Percentiles rank a stretch among this genome's conserved stretches.
phyloP scores from a whole-genome alignment of 2,113 vertebrate species.

The Balaenoptera acutorostrata region DNA sequence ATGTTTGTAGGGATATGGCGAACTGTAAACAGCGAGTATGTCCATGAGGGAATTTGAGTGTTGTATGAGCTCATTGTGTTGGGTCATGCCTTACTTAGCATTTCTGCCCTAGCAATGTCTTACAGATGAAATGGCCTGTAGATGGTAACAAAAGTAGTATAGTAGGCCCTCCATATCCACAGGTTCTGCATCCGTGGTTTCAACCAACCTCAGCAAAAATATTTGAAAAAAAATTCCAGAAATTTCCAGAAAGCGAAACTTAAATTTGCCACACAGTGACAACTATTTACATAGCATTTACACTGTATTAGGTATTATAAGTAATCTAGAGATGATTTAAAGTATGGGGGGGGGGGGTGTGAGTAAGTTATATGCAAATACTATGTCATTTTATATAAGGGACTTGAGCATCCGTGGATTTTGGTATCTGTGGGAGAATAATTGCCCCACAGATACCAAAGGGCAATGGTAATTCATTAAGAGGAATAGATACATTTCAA shows the following conservation, averaged over 20 bases:
- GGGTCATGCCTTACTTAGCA: background rate
- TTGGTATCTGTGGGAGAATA: background rate
- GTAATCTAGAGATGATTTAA: background rate
- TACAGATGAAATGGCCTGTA: background rate
- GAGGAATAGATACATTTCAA: background rate
- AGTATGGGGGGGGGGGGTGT: background rate
- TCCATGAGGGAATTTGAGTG: background rate
- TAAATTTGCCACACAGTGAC: background rate
- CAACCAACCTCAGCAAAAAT: background rate
- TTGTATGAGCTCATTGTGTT: background rate
- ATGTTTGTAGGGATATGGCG: background rate
- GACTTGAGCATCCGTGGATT: background rate
- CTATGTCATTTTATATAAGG: background rate
- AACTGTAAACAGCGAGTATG: background rate
- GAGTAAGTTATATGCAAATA: background rate
- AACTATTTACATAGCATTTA: background rate
- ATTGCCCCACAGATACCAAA: background rate
- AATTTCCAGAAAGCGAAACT: background rate
- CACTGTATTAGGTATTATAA: background rate
- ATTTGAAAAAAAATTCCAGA: background rate
- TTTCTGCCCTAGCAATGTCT: background rate
- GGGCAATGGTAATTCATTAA: background rate
- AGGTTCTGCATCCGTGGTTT: background rate
- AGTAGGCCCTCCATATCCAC: background rate
- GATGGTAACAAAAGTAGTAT: background rate